Base-by-base conservation (phyloP, 2,113 vertebrate genomes). In the Glareola pratincola region DNA sequence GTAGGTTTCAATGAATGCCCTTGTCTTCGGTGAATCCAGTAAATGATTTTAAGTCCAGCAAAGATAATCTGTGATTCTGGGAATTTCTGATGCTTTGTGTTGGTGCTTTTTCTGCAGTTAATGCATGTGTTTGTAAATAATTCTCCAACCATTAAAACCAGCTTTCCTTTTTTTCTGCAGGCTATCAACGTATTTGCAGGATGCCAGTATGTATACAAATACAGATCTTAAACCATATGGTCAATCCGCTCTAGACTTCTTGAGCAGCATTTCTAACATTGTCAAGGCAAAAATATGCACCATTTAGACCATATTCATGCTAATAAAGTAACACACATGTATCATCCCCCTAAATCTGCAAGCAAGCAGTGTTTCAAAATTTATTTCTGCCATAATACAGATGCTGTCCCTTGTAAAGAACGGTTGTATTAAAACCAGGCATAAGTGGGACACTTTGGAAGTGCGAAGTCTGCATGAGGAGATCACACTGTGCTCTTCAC, bases 361-460 rank as follows among this genome's bases (percentile, higher is more conserved):
- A 39, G 41, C 22, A 83, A 85, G 56, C 24, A 41, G 29, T 66
- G 30, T 47, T 68, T 91, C 48, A 90, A 82, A 79, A 79, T 79
- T 78, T 92, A 64, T 92, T 94, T 79, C 66, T 85, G 37, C 66
- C 23, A 4, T 18, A 64, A 47, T 74, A 81, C 76, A 95, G 91
- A 91, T 78, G 60, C 76, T 87, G 86, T 91, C 68, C 76, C 73
- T 77, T 81, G 68, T 94, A 86, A 95, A 96, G 74, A 59, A 12
- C 27, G 19, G 60, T 60, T 91, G 15, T 86, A 89, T 92, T 94
- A 89, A 94, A 96, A 92, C 37, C 91, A 94, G 91, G 53, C 50
- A 3, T 41, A 43, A 89, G 57, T 6, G 6, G 64, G 56, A 51
- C 66, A 26, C 56, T 89, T 76, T 39, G 87, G 56, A 89, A 82